A percentile compares a stretch with the other conserved stretches of the same genome.
Evolutionary conservation across 92 coral and sea anemone species (phyloP).

Genomic region (Porites lobata): DNA sequence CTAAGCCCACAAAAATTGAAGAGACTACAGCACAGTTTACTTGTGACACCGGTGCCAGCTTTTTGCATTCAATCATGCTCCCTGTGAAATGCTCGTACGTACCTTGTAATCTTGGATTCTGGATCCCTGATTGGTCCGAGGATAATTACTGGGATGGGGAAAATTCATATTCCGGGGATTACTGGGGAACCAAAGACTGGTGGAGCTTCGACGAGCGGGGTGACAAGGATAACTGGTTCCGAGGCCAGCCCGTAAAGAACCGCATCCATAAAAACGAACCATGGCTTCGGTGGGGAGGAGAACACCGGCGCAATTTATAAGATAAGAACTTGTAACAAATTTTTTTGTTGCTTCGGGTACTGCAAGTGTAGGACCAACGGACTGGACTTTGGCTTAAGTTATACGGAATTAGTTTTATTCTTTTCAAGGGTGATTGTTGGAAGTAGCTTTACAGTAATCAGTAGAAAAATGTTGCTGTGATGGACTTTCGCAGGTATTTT

Average conservation of each 20-base stretch:
- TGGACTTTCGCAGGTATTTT: no score
- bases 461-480: no score
- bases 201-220: slow-evolving; percentile 39
- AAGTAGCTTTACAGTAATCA: no score
- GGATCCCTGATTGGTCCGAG: slow-evolving; percentile 51
- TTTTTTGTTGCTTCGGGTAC: not conserved
- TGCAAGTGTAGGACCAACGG: not conserved
- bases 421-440: not conserved
- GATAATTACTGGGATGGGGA: slow-evolving; percentile 52
- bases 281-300: not conserved
- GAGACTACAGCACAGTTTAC: slow-evolving; percentile 46
- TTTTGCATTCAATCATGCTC: slow-evolving; percentile 22
- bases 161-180: slow-evolving; percentile 24
- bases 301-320: slow-evolving; percentile 11
- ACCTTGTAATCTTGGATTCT: slow-evolving; percentile 56
- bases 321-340: not conserved
- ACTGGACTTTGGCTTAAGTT: not conserved
- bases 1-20: slow-evolving; percentile 26
- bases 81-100: slow-evolving; percentile 56
- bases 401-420: not conserved
- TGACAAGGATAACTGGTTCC: slow-evolving; percentile 50
- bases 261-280: not conserved
- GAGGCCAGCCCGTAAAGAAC: not conserved
- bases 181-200: slow-evolving; percentile 66
- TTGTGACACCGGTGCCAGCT: slow-evolving; percentile 61